Percentiles rank a stretch among this genome's conserved stretches.
Conservation (phyloP, 2,113 vertebrate genomes). For the Hippoglossus stenolepis region DNA sequence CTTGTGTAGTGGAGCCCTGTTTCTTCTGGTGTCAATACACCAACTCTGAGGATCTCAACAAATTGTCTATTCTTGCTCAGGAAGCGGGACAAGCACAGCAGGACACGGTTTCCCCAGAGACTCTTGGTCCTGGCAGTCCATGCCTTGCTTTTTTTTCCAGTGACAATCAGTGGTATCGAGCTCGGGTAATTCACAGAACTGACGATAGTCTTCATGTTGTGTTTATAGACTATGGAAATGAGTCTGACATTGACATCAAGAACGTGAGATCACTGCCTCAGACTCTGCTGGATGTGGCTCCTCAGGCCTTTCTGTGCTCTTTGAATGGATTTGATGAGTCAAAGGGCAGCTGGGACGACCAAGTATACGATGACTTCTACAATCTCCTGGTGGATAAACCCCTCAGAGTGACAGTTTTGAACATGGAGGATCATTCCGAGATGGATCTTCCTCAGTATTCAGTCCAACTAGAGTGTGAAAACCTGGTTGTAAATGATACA, state of each 20-base stretch:
- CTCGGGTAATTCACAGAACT: slow-evolving; percentile 71
- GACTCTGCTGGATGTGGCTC: slow-evolving; percentile 75
- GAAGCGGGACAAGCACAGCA: slow-evolving; percentile 68
- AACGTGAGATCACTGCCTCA: slow-evolving; percentile 78
- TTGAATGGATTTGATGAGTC: slow-evolving; percentile 84
- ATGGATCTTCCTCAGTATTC: slow-evolving; percentile 74
- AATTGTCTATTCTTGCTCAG: slow-evolving; percentile 78
- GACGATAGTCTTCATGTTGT: slow-evolving; percentile 64
- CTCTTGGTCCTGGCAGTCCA: slow-evolving; percentile 74
- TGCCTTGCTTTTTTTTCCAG: slow-evolving; percentile 85
- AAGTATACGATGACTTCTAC: slow-evolving; percentile 83
- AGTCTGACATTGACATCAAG: slow-evolving; percentile 71
- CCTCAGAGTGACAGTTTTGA: slow-evolving; percentile 79
- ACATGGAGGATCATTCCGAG: slow-evolving; percentile 43
- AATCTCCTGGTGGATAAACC: slow-evolving; percentile 77
- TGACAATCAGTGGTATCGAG: slow-evolving; percentile 86
- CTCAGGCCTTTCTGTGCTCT: slow-evolving; percentile 87
- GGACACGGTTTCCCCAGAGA: neutral
- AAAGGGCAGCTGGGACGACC: slow-evolving; percentile 80
- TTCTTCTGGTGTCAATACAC: slow-evolving; percentile 89
- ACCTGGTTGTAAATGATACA: slow-evolving; percentile 74
- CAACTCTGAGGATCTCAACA: slow-evolving; percentile 70
- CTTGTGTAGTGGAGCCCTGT: slow-evolving; percentile 80
- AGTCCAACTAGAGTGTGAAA: slow-evolving; percentile 82
- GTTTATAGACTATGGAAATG: slow-evolving; percentile 88